Evolutionary conservation across 1,140 invertebrate genomes (phyloP).

Genomic region (Zophobas atratus): DNA sequence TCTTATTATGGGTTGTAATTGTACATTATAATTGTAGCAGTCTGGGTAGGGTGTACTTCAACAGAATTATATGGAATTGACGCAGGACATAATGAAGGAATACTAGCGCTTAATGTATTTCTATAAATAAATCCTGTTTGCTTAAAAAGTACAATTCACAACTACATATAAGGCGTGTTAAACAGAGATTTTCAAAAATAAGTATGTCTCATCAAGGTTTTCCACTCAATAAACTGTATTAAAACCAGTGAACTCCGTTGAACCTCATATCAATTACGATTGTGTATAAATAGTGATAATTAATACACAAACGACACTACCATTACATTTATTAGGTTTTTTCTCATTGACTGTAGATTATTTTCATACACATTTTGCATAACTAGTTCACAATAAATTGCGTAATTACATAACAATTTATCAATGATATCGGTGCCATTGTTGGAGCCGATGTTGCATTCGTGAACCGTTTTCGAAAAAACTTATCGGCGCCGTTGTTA

Average conservation of each 20-base stretch:
- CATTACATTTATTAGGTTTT: slow-evolving; percentile 39
- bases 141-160: slow-evolving; percentile 25
- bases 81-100: too few relatives aligned
- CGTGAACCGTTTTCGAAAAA: not conserved
- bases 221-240: slow-evolving; percentile 50
- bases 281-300: slow-evolving; percentile 43
- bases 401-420: slow-evolving; percentile 38
- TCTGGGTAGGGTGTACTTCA: too few relatives aligned
- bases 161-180: slow-evolving; percentile 32
- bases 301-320: slow-evolving; percentile 42
- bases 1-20: too few relatives aligned
- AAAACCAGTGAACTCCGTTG: slow-evolving; percentile 53
- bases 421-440: slow-evolving; percentile 8
- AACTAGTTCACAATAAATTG: slow-evolving; percentile 25
- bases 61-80: too few relatives aligned
- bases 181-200: slow-evolving; percentile 34
- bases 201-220: slow-evolving; percentile 50
- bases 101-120: not conserved
- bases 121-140: slow-evolving; percentile 31
- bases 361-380: slow-evolving; percentile 28
- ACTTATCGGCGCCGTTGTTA: not conserved
- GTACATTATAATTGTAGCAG: too few relatives aligned
- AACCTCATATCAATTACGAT: slow-evolving; percentile 45
- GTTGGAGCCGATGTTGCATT: slow-evolving; percentile 1
- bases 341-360: slow-evolving; percentile 28